A percentile compares a stretch with the other conserved stretches of the same genome.
phyloP scores from a whole-genome alignment of 2,113 vertebrate species.

The Zeus faber region DNA sequence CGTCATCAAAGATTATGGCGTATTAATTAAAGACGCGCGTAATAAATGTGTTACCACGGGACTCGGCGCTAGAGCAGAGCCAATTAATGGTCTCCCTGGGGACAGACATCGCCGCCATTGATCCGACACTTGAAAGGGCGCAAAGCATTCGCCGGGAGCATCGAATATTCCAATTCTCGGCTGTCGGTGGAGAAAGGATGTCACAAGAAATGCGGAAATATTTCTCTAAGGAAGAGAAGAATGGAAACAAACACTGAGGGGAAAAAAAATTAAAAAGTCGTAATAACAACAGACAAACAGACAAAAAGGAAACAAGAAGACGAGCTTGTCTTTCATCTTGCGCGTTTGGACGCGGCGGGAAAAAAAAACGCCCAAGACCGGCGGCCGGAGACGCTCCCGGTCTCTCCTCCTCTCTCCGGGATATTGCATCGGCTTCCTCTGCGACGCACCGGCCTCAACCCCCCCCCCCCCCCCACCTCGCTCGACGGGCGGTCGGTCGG shows the following conservation, averaged over 20 bases:
- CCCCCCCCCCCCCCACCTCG: too few species aligned
- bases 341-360: slow-evolving; percentile 24
- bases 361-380: slow-evolving; percentile 25
- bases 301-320: slow-evolving; percentile 29
- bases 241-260: slow-evolving; percentile 55
- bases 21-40: slow-evolving; percentile 10
- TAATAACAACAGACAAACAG: slow-evolving; percentile 57
- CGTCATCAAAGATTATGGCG: slow-evolving; percentile 45
- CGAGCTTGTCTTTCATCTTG: slow-evolving; percentile 25
- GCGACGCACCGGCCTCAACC: too few species aligned
- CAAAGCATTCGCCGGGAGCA: too few species aligned
- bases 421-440: slow-evolving; percentile 15
- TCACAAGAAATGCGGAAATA: slow-evolving; percentile 81
- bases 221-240: slow-evolving; percentile 73
- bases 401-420: slow-evolving; percentile 16
- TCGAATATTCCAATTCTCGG: slow-evolving; percentile 45
- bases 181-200: slow-evolving; percentile 61
- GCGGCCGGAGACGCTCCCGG: slow-evolving; percentile 20
- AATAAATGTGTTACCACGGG: background rate
- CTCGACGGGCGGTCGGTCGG: slow-evolving; percentile 18
- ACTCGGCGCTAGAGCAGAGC: slow-evolving; percentile 14
- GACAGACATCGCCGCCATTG: slow-evolving; percentile 6
- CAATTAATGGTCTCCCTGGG: slow-evolving; percentile 19
- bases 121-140: too few species aligned
- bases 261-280: slow-evolving; percentile 39